Base-by-base conservation (phyloP, 2,797 vertebrate species). In the Sparus aurata region DNA sequence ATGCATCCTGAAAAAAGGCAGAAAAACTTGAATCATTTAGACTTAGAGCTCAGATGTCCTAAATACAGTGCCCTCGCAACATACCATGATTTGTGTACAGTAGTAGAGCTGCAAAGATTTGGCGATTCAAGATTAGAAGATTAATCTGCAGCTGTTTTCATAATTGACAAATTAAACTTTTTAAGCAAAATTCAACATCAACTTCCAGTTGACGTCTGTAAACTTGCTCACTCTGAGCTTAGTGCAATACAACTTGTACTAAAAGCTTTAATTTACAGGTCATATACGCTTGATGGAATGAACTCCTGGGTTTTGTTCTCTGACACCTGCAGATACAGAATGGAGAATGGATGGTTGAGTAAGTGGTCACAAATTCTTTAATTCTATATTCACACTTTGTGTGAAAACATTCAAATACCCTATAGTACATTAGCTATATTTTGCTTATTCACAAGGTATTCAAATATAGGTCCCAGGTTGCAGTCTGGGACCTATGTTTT, bases 11-110 rank as follows among this genome's bases (percentile, higher is more conserved):
- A 47, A 71, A 45, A 49, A 17, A 57, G 71, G 43, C 27, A 0
- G 23, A 61, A 27, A 9, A 60, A 54, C 16, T 46, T 50, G 1
- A 65, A 58, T 78, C 58, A 52, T 76, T 69, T 59, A 69, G 50
- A 60, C 43, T 46, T 30, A 45, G n/a, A 55, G 55, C 27, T 46
- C 12, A 12, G 0, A 43, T 63, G 60, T 34, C 38, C 23, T 49
- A 2, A 63, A 49, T 47, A 17, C 11, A 45, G 61, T 0, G 0
- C 16, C 25, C n/a, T 17, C 23, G 20, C 9, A 12, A 30, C 27
- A 17, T n/a, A 17, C 25, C 20, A 3, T 12, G 23, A 65, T 64
- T 30, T 49, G 2, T 50, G 12, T 49, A 3, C 7, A 11, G n/a
- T 7, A 43, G 11, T 7, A 34, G n/a, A 58, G 52, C n/a, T 38